These are phyloP conservation scores for Hydropsyche betteni DNA, from an alignment of 2,888 invertebrate species.

Conservation along the genomic window DNA sequence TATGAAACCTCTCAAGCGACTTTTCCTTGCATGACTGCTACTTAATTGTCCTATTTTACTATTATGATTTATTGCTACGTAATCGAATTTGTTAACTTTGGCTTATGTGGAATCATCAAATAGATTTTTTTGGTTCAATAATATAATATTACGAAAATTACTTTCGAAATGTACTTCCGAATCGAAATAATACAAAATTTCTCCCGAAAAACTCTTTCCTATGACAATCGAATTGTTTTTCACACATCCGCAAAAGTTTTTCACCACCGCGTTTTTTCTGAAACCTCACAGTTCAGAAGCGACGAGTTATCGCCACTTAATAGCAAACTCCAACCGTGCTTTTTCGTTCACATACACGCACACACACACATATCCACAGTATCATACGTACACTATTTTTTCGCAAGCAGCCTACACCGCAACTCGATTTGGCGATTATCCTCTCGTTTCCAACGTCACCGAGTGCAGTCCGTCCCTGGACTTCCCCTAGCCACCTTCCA, in stretches of 20 bases:
- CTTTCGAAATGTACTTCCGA: no score
- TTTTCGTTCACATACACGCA: not conserved
- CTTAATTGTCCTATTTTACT: no score
- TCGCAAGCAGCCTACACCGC: conserved; percentile 43
- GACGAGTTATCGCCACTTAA: conserved; percentile 24
- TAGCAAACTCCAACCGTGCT: conserved; percentile 28
- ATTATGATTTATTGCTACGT: no score
- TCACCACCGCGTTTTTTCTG: no score
- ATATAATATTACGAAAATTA: no score
- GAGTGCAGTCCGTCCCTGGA: not conserved
- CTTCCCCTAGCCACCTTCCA: conserved; percentile 4
- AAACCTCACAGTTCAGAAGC: not conserved
- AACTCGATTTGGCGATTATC: conserved; percentile 52
- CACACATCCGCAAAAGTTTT: not conserved
- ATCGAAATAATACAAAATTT: no score
- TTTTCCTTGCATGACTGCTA: no score
- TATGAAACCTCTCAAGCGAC: not conserved
- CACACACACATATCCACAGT: no score
- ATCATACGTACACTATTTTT: conserved; percentile 20
- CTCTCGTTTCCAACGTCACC: conserved; percentile 21
- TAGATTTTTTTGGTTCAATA: no score
- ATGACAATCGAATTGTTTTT: not conserved
- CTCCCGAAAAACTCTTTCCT: not conserved
- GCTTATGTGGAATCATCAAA: no score
- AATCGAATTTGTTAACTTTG: no score